Conservation (phyloP, 1,140 invertebrate species). For the Yoshiicerus persimilis region DNA sequence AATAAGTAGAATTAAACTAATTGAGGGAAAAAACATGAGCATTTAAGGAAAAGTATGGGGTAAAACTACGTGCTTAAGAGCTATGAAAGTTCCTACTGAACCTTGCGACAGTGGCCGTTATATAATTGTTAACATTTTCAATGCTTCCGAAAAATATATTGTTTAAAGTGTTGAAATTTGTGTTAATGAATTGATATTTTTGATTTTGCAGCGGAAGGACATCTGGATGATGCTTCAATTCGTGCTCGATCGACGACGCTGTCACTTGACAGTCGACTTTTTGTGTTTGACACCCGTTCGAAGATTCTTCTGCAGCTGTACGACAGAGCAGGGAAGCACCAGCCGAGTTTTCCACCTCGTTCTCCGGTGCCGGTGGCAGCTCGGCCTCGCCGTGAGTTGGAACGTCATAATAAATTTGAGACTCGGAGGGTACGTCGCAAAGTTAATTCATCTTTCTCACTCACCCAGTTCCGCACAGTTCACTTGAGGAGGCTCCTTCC, state of each 20-base stretch:
- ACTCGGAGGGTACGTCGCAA: conserved; percentile 34
- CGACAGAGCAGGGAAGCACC: conserved; percentile 37
- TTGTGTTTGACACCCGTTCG: conserved; percentile 10
- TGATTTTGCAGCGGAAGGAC: conserved; percentile 44
- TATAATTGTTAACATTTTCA: neutral
- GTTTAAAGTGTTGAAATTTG: too few relatives aligned
- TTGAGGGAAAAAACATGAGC: too few relatives aligned
- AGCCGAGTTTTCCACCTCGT: conserved; percentile 31
- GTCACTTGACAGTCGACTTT: conserved; percentile 29
- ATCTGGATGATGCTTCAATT: conserved; percentile 33
- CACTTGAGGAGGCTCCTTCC: neutral
- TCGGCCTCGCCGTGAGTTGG: neutral
- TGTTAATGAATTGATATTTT: neutral
- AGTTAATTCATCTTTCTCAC: neutral
- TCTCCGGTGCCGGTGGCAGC: conserved; percentile 28
- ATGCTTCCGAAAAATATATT: too few relatives aligned
- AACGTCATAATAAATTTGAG: conserved; percentile 17
- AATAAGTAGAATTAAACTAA: too few relatives aligned
- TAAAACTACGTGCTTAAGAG: too few relatives aligned
- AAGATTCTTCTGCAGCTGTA: conserved; percentile 35
- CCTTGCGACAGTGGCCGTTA: too few relatives aligned
- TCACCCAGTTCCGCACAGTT: neutral
- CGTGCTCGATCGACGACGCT: neutral
- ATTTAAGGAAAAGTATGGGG: too few relatives aligned
- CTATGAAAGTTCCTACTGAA: too few relatives aligned